Conservation (phyloP, 2,888 invertebrate species). For the Papilio elwesi region DNA sequence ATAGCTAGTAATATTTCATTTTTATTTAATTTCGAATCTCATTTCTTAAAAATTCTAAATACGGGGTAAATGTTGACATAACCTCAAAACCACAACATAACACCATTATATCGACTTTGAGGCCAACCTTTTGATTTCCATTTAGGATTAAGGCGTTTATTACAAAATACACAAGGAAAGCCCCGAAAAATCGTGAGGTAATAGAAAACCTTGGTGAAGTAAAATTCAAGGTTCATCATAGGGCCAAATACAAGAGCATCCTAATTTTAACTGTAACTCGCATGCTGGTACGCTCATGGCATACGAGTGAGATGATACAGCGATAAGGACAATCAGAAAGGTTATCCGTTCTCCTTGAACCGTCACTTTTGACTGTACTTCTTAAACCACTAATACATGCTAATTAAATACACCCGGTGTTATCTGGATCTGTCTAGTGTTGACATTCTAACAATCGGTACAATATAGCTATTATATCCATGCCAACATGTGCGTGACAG, state of each 20-base stretch:
- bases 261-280: conserved; percentile 63
- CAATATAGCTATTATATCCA: conserved; percentile 7
- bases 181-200: conserved; percentile 43
- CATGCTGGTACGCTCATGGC: conserved; percentile 52
- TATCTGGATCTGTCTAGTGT: conserved; percentile 55
- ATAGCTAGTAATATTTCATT: no score
- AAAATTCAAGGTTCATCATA: conserved; percentile 43
- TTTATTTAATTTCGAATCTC: no score
- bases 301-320: conserved; percentile 63
- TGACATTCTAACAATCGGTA: conserved; percentile 49
- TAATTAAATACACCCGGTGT: conserved; percentile 63
- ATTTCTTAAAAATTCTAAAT: no score
- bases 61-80: no score
- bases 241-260: conserved; percentile 47
- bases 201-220: conserved; percentile 43
- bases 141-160: conserved; percentile 36
- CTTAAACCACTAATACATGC: conserved; percentile 64
- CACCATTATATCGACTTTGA: conserved; percentile 8
- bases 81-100: not conserved
- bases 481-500: no score
- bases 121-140: conserved; percentile 29
- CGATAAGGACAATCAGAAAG: conserved; percentile 75
- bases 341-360: conserved; percentile 79
- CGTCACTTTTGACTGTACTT: conserved; percentile 66
- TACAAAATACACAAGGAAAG: conserved; percentile 36